These are phyloP conservation scores for Carterocephalus palaemon DNA, from an alignment of 2,888 invertebrate species.

Conservation along the genomic window DNA sequence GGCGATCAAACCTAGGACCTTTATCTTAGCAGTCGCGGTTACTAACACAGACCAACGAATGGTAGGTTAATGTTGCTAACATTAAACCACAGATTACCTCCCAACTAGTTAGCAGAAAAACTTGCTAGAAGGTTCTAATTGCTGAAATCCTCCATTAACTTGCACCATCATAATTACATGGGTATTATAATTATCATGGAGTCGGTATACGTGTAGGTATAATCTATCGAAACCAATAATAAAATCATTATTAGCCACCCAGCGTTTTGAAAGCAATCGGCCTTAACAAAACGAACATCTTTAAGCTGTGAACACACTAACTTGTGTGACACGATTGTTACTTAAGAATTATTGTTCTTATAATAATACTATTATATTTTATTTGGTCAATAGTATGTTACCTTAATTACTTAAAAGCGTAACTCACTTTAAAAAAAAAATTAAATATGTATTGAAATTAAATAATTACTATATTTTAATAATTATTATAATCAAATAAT, in stretches of 20 bases:
- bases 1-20: too few relatives aligned
- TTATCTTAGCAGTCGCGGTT: too few relatives aligned
- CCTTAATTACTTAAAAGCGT: too few relatives aligned
- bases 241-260: conserved; percentile 62
- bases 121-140: conserved; percentile 2
- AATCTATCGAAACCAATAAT: conserved; percentile 59
- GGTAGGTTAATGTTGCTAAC: neutral
- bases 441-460: too few relatives aligned
- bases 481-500: too few relatives aligned
- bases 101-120: conserved; percentile 4
- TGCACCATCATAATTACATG: conserved; percentile 12
- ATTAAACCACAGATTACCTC: neutral
- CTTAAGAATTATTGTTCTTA: too few relatives aligned
- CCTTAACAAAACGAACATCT: conserved; percentile 2
- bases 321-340: too few relatives aligned
- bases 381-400: too few relatives aligned
- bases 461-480: too few relatives aligned
- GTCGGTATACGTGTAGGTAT: conserved; percentile 14
- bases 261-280: conserved; percentile 31
- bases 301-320: conserved; percentile 9
- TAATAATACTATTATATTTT: too few relatives aligned
- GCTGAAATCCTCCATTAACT: conserved; percentile 10
- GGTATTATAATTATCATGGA: conserved; percentile 12
- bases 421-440: too few relatives aligned
- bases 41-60: too few relatives aligned